These are phyloP conservation scores for Muntiacus reevesi DNA, from an alignment of 2,113 vertebrate genomes.

Conservation along the genomic window DNA sequence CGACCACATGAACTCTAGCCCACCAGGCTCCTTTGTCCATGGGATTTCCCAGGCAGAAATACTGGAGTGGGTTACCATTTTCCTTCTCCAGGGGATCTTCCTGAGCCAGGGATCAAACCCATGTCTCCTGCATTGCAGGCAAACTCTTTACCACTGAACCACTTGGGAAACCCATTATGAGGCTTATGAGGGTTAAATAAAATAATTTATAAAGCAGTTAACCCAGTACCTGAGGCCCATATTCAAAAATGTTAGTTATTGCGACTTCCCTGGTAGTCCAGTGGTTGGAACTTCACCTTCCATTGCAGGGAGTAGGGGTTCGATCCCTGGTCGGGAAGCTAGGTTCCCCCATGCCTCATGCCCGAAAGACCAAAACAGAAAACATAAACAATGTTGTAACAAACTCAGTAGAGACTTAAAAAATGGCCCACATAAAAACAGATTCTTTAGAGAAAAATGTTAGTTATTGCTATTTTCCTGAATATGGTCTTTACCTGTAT, in stretches of 20 bases:
- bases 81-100: background rate
- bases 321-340: background rate
- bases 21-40: background rate
- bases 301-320: background rate
- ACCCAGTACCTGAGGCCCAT: background rate
- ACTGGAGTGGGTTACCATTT: background rate
- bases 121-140: background rate
- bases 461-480: background rate
- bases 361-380: background rate
- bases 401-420: background rate
- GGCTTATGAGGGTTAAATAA: background rate
- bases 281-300: background rate
- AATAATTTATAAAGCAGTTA: background rate
- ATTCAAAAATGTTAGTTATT: background rate
- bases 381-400: background rate
- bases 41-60: background rate
- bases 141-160: background rate
- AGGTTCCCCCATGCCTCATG: background rate
- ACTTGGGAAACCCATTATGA: background rate
- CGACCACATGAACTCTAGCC: rapidly evolving
- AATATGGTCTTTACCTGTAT: background rate
- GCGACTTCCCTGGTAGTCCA: background rate
- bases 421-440: background rate
- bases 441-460: background rate
- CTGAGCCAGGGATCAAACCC: background rate